Evolutionary conservation across 2,888 invertebrate species (phyloP).

Genomic region (Ornithoptera alexandrae): DNA sequence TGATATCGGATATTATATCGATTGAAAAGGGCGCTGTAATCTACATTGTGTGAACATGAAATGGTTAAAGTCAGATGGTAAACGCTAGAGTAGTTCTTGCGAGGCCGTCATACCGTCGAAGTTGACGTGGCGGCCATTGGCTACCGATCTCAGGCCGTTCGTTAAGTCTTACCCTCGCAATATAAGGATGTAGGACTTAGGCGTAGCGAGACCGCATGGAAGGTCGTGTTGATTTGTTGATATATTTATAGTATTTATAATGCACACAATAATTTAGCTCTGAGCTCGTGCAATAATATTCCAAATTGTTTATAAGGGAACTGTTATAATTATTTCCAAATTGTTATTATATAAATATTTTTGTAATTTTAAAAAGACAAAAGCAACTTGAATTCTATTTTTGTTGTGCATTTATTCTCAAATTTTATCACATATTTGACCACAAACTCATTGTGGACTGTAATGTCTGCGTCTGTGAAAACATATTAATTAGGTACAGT

Average conservation of each 20-base stretch:
- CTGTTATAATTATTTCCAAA: slow-evolving; percentile 76
- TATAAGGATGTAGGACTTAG: slow-evolving; percentile 57
- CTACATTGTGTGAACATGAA: slow-evolving; percentile 27
- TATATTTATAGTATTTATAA: slow-evolving; percentile 69
- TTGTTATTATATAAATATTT: slow-evolving; percentile 73
- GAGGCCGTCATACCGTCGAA: slow-evolving; percentile 12
- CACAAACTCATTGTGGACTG: slow-evolving; percentile 75
- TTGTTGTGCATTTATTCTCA: slow-evolving; percentile 79
- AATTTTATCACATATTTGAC: slow-evolving; percentile 63
- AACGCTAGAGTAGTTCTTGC: slow-evolving; percentile 13
- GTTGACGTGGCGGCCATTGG: slow-evolving; percentile 5
- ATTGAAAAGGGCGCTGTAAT: slow-evolving; percentile 9
- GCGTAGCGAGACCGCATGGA: slow-evolving; percentile 52
- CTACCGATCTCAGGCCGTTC: slow-evolving; percentile 27
- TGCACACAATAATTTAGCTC: slow-evolving; percentile 73
- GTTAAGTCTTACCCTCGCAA: slow-evolving; percentile 32
- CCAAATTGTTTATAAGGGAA: slow-evolving; percentile 74
- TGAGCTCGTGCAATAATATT: slow-evolving; percentile 78
- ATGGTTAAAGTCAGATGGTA: neutral
- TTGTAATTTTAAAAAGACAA: slow-evolving; percentile 74
- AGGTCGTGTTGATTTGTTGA: slow-evolving; percentile 75
- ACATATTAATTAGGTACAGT: slow-evolving; percentile 57
- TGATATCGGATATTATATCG: slow-evolving; percentile 26
- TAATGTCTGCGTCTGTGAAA: slow-evolving; percentile 67
- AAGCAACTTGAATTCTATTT: slow-evolving; percentile 77